Conservation (phyloP, 2,888 invertebrate genomes). For the Brassicogethes aeneus region DNA sequence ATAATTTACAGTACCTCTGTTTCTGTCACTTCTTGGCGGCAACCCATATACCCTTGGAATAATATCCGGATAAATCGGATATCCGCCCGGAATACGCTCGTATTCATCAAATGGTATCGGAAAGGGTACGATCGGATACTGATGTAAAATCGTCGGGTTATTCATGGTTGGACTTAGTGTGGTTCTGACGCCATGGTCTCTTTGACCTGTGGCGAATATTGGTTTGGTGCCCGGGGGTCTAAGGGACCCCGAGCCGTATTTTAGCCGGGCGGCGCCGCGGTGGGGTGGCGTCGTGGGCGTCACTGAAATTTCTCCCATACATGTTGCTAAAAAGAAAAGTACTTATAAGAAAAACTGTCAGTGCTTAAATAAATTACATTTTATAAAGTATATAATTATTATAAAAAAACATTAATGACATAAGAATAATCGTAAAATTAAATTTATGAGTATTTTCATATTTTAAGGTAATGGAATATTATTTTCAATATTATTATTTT, state of each 20-base stretch:
- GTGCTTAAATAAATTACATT: too few species aligned
- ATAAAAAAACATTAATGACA: too few species aligned
- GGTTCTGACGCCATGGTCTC: conserved; percentile 37
- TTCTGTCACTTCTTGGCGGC: conserved; percentile 12
- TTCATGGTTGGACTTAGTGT: conserved; percentile 34
- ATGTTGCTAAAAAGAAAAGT: conserved; percentile 8
- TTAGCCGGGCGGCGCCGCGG: conserved; percentile 47
- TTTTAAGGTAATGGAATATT: too few species aligned
- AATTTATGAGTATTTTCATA: too few species aligned
- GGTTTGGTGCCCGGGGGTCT: conserved; percentile 42
- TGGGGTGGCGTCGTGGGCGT: conserved; percentile 41
- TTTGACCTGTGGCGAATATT: conserved; percentile 32
- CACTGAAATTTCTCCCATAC: conserved; percentile 15
- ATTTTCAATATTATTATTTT: too few species aligned
- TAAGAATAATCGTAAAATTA: too few species aligned
- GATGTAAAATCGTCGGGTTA: conserved; percentile 10
- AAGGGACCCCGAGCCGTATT: conserved; percentile 48
- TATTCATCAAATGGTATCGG: conserved; percentile 25
- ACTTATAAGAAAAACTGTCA: too few species aligned
- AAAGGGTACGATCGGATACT: conserved; percentile 17
- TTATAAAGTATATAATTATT: too few species aligned
- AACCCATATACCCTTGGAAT: conserved; percentile 5
- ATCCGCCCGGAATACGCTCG: conserved; percentile 19
- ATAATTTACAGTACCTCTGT: too few species aligned
- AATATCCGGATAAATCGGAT: conserved; percentile 11